Evolutionary conservation across 1,140 invertebrate species (phyloP), one percentile per base, ranked within the genome.

Genomic region (Macrocentrus cingulum): DNA sequence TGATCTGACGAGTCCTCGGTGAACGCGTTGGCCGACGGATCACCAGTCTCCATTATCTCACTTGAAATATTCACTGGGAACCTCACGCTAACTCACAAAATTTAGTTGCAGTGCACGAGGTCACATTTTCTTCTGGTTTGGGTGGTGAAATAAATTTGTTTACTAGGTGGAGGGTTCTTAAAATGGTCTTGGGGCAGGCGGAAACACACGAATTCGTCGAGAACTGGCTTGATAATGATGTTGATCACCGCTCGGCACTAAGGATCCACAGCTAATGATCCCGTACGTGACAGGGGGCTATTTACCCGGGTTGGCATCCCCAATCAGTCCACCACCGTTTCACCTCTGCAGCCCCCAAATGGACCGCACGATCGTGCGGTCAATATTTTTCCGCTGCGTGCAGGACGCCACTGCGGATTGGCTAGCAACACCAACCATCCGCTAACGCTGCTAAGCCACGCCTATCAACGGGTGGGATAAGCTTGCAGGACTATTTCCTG

Each of bases 321-420:
- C 50, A 63, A 67, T 65, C 66, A 63, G 64, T 64, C 63, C 61
- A 58, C 62, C 62, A 64, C 63, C 63, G 63, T 66, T 71, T 75
- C 66, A 75, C 73, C 75, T 75, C 73, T 68, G 68, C 72, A 71
- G 75, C 75, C 74, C 74, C 71, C 75, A 77, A 77, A 77, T 79
- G 77, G 74, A 79, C 76, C 77, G 70, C 74, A 72, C 71, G 70
- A 78, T 77, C 69, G 61, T 69, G 69, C 71, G 76, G 77, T 79
- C 77, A 79, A 78, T 78, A 79, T 76, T 79, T 79, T 79, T 77
- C 82, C 72, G 66, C 37, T 51, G 23, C 29, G 23, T 34, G 25
- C 46, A 39, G 13, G 29, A 34, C 36, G 37, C 45, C 0, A 42
- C 23, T 25, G 22, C 20, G 20, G 36, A 58, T 58, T 58, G 56